Evolutionary conservation across 1,140 invertebrate genomes (phyloP).

Genomic region (Drosophila fuyamai): DNA sequence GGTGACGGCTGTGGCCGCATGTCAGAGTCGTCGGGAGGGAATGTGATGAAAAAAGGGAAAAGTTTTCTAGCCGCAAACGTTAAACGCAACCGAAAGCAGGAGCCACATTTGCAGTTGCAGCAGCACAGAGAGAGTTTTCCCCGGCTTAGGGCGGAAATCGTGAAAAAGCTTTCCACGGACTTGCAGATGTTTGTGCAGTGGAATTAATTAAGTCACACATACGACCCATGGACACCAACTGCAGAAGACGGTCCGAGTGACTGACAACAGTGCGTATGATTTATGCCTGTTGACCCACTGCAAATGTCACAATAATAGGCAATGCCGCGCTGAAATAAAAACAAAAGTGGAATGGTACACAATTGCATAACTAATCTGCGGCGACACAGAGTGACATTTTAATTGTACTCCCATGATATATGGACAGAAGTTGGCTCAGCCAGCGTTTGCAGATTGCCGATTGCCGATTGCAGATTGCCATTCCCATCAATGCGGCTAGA

Average conservation of each 20-base stretch:
- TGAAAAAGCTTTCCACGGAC: conserved; percentile 7
- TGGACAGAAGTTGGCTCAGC: conserved; percentile 32
- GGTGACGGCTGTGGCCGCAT: conserved; percentile 57
- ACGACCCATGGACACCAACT: conserved; percentile 31
- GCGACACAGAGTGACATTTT: conserved; percentile 70
- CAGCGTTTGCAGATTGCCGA: background rate
- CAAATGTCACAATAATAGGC: conserved; percentile 63
- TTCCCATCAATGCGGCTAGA: conserved; percentile 51
- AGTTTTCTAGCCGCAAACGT: conserved; percentile 68
- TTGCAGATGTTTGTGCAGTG: conserved; percentile 19
- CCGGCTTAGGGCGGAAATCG: background rate
- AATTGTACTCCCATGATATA: conserved; percentile 75
- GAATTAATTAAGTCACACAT: conserved; percentile 65
- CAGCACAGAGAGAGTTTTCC: background rate
- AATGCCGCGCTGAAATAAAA: conserved; percentile 4
- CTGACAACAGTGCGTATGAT: conserved; percentile 74
- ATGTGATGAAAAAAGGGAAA: conserved; percentile 60
- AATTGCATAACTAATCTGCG: conserved; percentile 61
- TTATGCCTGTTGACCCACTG: conserved; percentile 56
- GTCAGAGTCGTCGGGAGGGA: conserved; percentile 63
- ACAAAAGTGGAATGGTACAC: conserved; percentile 21
- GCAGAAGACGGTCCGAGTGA: conserved; percentile 27
- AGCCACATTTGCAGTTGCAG: conserved; percentile 8
- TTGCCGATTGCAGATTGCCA: conserved; percentile 4
- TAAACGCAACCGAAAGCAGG: conserved; percentile 23